These are phyloP conservation scores for Strigamia transsilvanica DNA, from an alignment of 2,888 invertebrate species.

Conservation along the genomic window DNA sequence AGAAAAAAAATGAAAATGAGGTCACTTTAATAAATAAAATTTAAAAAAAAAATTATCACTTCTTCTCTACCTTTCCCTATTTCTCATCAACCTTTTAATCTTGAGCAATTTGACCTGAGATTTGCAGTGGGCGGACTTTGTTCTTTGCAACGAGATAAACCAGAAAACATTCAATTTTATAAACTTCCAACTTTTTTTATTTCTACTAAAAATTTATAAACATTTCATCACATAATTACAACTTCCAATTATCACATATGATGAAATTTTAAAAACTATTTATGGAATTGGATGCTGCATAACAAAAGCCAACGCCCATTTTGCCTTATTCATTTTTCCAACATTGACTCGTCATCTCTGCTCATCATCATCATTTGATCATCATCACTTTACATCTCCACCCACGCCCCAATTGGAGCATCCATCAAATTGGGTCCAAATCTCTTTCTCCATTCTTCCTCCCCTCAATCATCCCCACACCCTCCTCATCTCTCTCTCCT, in stretches of 20 bases:
- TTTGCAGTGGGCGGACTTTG: conserved; percentile 3
- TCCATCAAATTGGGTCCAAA: conserved; percentile 27
- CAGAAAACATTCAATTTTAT: neutral
- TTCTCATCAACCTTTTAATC: conserved; percentile 16
- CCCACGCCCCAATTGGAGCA: conserved; percentile 43
- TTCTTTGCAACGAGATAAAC: neutral
- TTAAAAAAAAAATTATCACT: neutral
- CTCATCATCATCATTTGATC: conserved; percentile 43
- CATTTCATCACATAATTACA: conserved; percentile 8
- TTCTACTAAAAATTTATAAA: neutral
- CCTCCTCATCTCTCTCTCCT: neutral
- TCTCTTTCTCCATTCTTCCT: conserved; percentile 7
- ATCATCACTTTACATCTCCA: conserved; percentile 33
- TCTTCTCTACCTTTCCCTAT: neutral
- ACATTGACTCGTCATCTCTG: conserved; percentile 23
- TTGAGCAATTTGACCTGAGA: conserved; percentile 23
- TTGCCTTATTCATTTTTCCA: neutral
- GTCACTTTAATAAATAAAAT: neutral
- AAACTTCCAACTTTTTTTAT: neutral
- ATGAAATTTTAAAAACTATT: conserved; percentile 48
- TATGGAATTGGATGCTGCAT: conserved; percentile 45
- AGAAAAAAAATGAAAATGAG: neutral
- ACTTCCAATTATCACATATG: neutral
- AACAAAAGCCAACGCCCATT: conserved; percentile 14
- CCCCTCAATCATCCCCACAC: neutral